Evolutionary conservation across 1,140 invertebrate genomes (phyloP).

Genomic region (Pomacea maculata): DNA sequence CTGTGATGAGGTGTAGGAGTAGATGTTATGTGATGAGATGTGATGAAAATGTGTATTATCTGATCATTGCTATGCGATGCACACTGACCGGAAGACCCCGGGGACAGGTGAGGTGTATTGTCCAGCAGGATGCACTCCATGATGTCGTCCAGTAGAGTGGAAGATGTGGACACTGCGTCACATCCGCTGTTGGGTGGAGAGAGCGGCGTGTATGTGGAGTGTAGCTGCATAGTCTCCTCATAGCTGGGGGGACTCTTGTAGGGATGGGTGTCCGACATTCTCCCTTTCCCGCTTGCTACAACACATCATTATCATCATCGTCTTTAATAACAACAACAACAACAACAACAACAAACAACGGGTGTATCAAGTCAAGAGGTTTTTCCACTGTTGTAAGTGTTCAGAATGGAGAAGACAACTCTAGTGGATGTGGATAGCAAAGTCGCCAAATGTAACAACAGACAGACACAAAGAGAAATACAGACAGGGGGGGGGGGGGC

Average conservation of each 20-base stretch:
- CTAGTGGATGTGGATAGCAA: neutral
- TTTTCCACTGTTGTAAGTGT: neutral
- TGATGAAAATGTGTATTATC: too few relatives aligned
- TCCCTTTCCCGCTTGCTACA: neutral
- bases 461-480: neutral
- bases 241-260: conserved; percentile 23
- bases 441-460: neutral
- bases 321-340: neutral
- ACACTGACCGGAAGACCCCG: neutral
- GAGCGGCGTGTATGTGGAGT: neutral
- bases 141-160: conserved; percentile 30
- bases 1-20: too few relatives aligned
- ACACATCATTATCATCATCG: neutral
- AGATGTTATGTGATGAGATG: too few relatives aligned
- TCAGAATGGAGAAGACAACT: neutral
- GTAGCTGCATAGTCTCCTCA: conserved; percentile 23
- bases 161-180: conserved; percentile 20
- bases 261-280: neutral
- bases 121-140: conserved; percentile 37
- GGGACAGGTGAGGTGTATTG: neutral
- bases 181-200: neutral
- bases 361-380: too few relatives aligned
- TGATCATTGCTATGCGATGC: too few relatives aligned
- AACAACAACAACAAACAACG: neutral
- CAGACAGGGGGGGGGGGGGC: neutral